Percentiles rank a stretch among this genome's conserved stretches.
phyloP scores from a whole-genome alignment of 2,113 vertebrate species.

The Ovis aries region ARS-UI_Ramb_v3.0 NC_056061.1:69010501-69011000 shows the following conservation, averaged over 20 bases:
- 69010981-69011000: background rate
- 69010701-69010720: background rate
- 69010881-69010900: background rate
- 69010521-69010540: background rate
- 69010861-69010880: background rate
- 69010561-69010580: background rate
- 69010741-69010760: background rate
- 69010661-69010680: background rate
- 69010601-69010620: background rate
- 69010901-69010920: background rate
- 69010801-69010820: background rate
- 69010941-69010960: background rate
- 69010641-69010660: background rate
- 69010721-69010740: background rate
- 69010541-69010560: background rate
- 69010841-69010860: background rate
- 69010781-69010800: background rate
- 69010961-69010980: background rate
- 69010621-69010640: background rate
- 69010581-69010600: background rate
- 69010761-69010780: background rate
- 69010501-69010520: accelerated
- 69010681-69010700: background rate
- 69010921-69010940: background rate
- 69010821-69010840: background rate